Base-by-base conservation (phyloP, 2,113 vertebrate genomes). In the Fulica atra region DNA sequence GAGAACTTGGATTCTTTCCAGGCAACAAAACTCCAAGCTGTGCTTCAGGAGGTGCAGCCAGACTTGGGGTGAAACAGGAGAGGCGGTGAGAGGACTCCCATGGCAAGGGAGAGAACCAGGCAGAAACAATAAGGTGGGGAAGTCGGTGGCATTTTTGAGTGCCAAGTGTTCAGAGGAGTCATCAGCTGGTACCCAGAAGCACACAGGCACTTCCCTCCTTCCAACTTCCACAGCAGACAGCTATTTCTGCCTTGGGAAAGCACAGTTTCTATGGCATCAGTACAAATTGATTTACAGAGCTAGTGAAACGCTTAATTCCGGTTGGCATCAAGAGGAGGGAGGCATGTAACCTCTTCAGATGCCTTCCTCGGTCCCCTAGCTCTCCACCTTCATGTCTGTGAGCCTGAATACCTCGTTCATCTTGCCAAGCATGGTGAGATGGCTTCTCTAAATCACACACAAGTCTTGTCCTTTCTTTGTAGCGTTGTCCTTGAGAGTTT, bases 181-280 rank as follows among this genome's bases (percentile, higher is more conserved):
- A 72, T 40, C 50, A 50, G 36, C 40, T 16, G 4, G 44, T 61
- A 42, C 23, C 48, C 57, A 77, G 64, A 46, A 76, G 63, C 16
- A 54, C 29, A 38, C 21, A 42, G 66, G 26, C 7, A 2, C 61
- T 76, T 72, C 51, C 24, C 46, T 88, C 40, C 66, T 33, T 74
- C 57, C 9, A 17, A 26, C 48, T 86, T 66, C 15, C 33, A 36
- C 42, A 79, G 81, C 66, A 64, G 61, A 31, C 76, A 72, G 86
- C 42, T 65, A 33, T 60, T 93, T 71, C 81, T 89, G 89, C 91
- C 78, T 74, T 12, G 3, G 86, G 81, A 74, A 64, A 85, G n/a
- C 69, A 33, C 85, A 68, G 89, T 78, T 92, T 87, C 80, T 78
- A 44, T 87, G 84, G 65, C 93, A 79, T 87, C 84, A 33, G 56